A percentile compares a stretch with the other conserved stretches of the same genome.
Evolutionary conservation across 1,140 invertebrate species (phyloP).

Genomic region (Drosophila arawakana): DNA sequence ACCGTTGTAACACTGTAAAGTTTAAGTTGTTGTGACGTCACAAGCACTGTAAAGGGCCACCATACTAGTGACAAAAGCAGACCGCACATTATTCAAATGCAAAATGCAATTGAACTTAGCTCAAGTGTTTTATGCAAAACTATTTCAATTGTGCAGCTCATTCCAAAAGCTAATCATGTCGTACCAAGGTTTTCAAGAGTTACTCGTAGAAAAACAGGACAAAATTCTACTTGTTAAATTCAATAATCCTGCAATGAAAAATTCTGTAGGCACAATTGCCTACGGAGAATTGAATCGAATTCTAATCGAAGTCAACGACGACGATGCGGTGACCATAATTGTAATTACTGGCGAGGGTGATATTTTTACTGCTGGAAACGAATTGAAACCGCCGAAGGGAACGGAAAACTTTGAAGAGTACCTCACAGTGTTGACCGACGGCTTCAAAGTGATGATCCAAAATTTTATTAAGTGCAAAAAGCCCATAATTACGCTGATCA

Average conservation of each 20-base stretch:
- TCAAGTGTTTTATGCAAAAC: background rate
- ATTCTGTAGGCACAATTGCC: conserved; percentile 88
- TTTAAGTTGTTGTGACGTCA: too few species aligned
- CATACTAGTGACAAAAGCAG: too few species aligned
- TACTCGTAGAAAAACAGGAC: conserved; percentile 61
- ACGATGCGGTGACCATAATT: conserved; percentile 56
- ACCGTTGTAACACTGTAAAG: too few species aligned
- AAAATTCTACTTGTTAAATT: conserved; percentile 87
- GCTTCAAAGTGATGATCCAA: conserved; percentile 88
- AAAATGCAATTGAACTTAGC: background rate
- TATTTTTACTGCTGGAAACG: conserved; percentile 72
- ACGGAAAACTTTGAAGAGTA: conserved; percentile 37
- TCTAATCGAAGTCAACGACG: conserved; percentile 59
- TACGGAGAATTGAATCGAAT: conserved; percentile 64
- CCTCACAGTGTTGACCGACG: conserved; percentile 39
- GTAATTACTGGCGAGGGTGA: conserved; percentile 72
- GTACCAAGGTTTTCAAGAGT: conserved; percentile 54
- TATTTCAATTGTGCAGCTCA: background rate
- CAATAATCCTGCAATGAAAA: conserved; percentile 91
- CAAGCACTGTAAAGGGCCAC: too few species aligned
- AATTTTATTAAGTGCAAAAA: conserved; percentile 96
- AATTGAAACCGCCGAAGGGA: conserved; percentile 38
- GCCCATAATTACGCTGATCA: conserved; percentile 93
- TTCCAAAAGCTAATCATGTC: conserved; percentile 37
- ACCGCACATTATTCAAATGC: too few species aligned